phyloP scores from a whole-genome alignment of 2,113 vertebrate species.

The Anolis carolinensis region DNA sequence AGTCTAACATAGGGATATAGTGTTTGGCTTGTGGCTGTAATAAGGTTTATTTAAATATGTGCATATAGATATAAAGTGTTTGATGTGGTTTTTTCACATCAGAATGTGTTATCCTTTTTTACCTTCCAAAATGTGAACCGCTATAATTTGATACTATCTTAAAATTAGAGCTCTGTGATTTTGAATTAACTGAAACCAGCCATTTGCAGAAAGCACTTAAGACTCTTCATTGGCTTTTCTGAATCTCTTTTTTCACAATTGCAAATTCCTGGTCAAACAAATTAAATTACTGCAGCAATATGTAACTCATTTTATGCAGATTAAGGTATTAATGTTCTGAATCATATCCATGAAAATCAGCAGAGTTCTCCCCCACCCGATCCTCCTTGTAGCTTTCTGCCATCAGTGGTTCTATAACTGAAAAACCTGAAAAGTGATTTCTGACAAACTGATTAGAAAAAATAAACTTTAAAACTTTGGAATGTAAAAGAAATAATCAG shows the following conservation, averaged over 20 bases:
- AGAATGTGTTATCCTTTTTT: conserved; percentile 31
- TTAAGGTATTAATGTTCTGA: conserved; percentile 97
- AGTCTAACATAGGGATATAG: not conserved
- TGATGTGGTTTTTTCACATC: not conserved
- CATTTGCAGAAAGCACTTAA: conserved; percentile 82
- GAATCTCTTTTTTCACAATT: conserved; percentile 86
- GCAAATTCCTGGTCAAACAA: conserved; percentile 88
- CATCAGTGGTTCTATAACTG: conserved; percentile 69
- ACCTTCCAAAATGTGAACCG: conserved; percentile 52
- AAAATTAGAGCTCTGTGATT: conserved; percentile 75
- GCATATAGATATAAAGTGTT: too few species aligned
- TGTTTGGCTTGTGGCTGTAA: too few species aligned
- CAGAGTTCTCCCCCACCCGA: conserved; percentile 69
- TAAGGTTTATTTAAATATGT: too few species aligned
- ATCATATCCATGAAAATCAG: conserved; percentile 84
- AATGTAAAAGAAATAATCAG: conserved; percentile 45
- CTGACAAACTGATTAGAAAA: conserved; percentile 49
- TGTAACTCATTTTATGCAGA: conserved; percentile 99
- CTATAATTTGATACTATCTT: conserved; percentile 55
- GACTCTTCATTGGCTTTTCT: conserved; percentile 78
- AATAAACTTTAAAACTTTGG: conserved; percentile 52
- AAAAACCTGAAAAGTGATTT: conserved; percentile 73
- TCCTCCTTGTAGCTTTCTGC: conserved; percentile 80
- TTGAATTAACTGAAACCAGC: conserved; percentile 76
- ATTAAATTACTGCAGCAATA: conserved; percentile 94